A percentile compares a stretch with the other conserved stretches of the same genome.
Evolutionary conservation across 23 tunicate genomes (phyloP).

Genomic region (Oikopleura albicans): DNA sequence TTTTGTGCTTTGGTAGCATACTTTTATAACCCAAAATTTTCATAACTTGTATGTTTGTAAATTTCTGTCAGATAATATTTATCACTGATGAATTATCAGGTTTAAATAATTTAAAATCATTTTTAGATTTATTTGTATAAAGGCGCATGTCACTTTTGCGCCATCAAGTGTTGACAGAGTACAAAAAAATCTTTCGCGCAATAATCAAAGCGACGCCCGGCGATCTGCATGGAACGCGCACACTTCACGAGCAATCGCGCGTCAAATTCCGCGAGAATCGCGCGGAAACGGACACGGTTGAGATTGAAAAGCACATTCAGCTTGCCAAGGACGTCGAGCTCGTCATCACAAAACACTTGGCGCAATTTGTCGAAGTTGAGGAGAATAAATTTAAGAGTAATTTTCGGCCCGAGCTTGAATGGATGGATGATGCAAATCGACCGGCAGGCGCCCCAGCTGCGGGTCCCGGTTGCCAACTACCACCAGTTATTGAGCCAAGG

Average conservation of each 20-base stretch:
- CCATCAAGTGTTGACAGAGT: not conserved
- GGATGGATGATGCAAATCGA: constrained; percentile 1
- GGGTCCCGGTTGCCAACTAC: not conserved
- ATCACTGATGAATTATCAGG: no score
- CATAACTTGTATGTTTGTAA: no score
- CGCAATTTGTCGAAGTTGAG: not conserved
- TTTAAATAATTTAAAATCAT: no score
- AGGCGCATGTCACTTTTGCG: not conserved
- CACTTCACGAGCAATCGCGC: not conserved
- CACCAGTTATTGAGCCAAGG: not conserved
- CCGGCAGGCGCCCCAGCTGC: not conserved
- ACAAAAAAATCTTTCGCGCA: not conserved
- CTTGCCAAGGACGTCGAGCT: not conserved
- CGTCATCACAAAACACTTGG: not conserved
- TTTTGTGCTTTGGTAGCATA: no score
- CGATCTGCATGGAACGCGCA: not conserved
- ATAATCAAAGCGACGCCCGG: not conserved
- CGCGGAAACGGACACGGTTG: not conserved
- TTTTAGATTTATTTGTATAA: no score
- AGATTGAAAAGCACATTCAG: not conserved
- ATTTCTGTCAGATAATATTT: no score
- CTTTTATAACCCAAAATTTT: no score
- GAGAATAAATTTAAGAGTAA: not conserved
- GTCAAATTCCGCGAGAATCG: not conserved
- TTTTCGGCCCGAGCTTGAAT: not conserved